These are phyloP conservation scores for Lycophotia porphyrea DNA, from an alignment of 2,888 invertebrate species.

Conservation along the genomic window DNA sequence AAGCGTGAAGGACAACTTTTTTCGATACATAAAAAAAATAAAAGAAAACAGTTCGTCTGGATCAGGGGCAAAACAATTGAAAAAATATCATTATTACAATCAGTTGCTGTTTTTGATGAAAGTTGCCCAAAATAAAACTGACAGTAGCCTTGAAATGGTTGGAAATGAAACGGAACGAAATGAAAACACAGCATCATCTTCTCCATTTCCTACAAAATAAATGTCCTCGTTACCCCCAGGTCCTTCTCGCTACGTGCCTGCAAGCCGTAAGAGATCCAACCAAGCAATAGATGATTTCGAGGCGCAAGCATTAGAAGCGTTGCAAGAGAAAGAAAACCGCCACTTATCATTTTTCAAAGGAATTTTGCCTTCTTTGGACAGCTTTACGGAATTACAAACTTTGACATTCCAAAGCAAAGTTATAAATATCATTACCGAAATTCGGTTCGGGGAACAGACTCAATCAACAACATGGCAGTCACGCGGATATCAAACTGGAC, in stretches of 20 bases:
- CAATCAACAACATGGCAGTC: not conserved
- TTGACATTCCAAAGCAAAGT: constrained; percentile 52
- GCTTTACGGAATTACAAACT: constrained; percentile 2
- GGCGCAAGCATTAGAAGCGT: no score
- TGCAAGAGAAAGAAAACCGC: no score
- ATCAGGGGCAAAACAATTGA: constrained; percentile 51
- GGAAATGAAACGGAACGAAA: constrained; percentile 5
- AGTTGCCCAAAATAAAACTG: constrained; percentile 59
- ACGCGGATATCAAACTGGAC: constrained; percentile 32
- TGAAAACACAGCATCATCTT: no score
- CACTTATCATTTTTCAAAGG: no score
- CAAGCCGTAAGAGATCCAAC: no score
- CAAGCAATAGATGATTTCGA: no score
- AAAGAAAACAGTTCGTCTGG: constrained; percentile 53
- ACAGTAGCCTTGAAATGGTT: constrained; percentile 38
- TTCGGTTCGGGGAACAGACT: constrained; percentile 6
- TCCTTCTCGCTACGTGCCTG: no score
- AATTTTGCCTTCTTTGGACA: no score
- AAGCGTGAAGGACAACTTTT: constrained; percentile 62
- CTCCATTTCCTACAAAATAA: no score
- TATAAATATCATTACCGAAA: constrained; percentile 13
- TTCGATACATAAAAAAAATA: constrained; percentile 39
- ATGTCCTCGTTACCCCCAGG: no score
- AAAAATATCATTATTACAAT: constrained; percentile 60
- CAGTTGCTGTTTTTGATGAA: constrained; percentile 59